phyloP scores from a whole-genome alignment of 2,113 vertebrate species.

The Rhizomys pruinosus region DNA sequence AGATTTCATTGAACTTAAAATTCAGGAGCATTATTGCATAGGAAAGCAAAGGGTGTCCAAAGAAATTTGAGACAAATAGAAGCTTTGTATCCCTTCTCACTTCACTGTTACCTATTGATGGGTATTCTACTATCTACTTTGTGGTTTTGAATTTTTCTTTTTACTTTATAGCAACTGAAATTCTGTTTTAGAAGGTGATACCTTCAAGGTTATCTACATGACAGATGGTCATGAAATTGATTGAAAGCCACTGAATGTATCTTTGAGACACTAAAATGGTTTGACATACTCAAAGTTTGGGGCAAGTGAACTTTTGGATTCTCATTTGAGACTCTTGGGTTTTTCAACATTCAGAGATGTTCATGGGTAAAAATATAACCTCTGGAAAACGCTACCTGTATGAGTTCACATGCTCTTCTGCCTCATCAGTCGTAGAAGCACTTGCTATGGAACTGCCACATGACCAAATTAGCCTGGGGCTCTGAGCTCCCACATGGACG shows the following conservation, averaged over 20 bases:
- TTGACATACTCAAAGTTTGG: not conserved
- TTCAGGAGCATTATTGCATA: not conserved
- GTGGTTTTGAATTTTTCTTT: not conserved
- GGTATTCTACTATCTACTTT: constrained; percentile 22
- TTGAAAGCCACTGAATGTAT: not conserved
- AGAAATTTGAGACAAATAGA: not conserved
- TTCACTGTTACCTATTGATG: not conserved
- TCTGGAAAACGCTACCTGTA: constrained; percentile 24
- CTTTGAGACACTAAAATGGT: not conserved
- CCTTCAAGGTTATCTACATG: not conserved
- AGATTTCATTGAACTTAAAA: not conserved
- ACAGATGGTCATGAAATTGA: not conserved
- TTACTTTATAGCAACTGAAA: not conserved
- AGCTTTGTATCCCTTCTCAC: not conserved
- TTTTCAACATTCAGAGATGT: not conserved
- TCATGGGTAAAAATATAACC: not conserved
- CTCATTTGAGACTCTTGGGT: not conserved
- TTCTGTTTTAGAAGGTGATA: not conserved
- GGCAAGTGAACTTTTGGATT: not conserved
- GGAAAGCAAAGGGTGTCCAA: constrained; percentile 1
- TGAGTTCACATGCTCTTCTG: not conserved
- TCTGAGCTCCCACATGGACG: constrained; percentile 70
- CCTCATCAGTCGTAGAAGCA: not conserved
- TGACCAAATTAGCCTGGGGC: constrained; percentile 15
- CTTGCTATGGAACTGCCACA: not conserved